Conservation (phyloP, 1,140 invertebrate species). For the Brachionus angularis region DNA sequence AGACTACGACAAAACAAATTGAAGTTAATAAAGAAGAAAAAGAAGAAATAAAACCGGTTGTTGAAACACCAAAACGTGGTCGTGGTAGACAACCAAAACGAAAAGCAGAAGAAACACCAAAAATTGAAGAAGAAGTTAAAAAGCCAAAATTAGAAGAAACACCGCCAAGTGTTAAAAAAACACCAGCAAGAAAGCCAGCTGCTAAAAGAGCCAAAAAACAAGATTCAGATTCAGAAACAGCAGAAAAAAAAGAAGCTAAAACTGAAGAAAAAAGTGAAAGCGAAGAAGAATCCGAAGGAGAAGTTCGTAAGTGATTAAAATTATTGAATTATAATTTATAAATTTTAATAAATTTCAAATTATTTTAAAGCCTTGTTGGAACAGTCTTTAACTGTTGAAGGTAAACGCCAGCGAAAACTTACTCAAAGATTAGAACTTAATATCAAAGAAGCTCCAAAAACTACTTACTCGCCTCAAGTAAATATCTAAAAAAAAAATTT, state of each 20-base stretch:
- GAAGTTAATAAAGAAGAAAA: slow-evolving; percentile 4
- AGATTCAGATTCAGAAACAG: not conserved
- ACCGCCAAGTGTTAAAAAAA: slow-evolving; percentile 47
- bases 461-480: slow-evolving; percentile 46
- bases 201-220: not conserved
- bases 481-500: slow-evolving; percentile 46
- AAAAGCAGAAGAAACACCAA: slow-evolving; percentile 6
- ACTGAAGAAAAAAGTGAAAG: not conserved
- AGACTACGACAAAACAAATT: slow-evolving; percentile 1
- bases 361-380: slow-evolving; percentile 51
- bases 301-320: not conserved
- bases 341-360: slow-evolving; percentile 45
- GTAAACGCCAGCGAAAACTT: slow-evolving; percentile 55
- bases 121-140: slow-evolving; percentile 43
- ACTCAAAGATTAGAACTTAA: slow-evolving; percentile 54
- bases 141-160: slow-evolving; percentile 46
- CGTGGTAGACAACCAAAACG: not conserved
- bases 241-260: not conserved
- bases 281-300: not conserved
- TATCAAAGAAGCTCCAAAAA: slow-evolving; percentile 46
- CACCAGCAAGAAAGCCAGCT: slow-evolving; percentile 16
- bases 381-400: slow-evolving; percentile 52
- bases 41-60: not conserved
- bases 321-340: not conserved
- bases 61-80: not conserved